Percentiles rank a stretch among this genome's conserved stretches.
These are phyloP conservation scores for Porites lutea DNA, from an alignment of 64 coral and sea anemone genomes.

Conservation along the genomic window DNA sequence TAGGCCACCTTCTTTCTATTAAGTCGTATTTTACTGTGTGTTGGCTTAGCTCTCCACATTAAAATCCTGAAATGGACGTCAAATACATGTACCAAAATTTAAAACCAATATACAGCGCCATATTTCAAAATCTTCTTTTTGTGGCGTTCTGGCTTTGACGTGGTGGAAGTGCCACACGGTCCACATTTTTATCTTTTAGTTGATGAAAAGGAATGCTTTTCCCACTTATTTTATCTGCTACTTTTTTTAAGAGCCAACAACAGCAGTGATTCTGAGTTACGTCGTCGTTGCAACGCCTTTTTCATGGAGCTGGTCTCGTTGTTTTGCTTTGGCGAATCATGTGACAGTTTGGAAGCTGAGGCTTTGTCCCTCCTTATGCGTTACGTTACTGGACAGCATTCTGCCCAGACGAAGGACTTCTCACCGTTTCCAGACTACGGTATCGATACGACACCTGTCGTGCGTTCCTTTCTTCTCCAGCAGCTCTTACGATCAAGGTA, in stretches of 20 bases:
- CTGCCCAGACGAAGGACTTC: slow-evolving; percentile 68
- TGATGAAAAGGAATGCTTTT: no score
- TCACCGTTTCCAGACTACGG: slow-evolving; percentile 78
- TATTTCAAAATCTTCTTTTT: no score
- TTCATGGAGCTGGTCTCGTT: slow-evolving; percentile 89
- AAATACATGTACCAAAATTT: no score
- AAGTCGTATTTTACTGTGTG: no score
- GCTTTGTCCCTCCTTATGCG: slow-evolving; percentile 41
- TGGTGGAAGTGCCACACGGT: no score
- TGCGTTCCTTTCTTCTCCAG: slow-evolving; percentile 77
- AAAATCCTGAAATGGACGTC: no score
- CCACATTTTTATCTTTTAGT: no score
- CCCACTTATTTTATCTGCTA: neutral
- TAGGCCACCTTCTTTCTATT: no score
- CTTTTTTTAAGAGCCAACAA: neutral
- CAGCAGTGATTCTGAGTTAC: neutral
- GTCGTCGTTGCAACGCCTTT: slow-evolving; percentile 68
- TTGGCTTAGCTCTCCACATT: no score
- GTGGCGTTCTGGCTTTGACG: no score
- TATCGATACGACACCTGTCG: slow-evolving; percentile 77
- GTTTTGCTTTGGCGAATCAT: slow-evolving; percentile 84
- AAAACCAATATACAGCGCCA: no score
- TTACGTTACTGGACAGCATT: slow-evolving; percentile 41
- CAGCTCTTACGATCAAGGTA: slow-evolving; percentile 73
- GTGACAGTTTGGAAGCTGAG: slow-evolving; percentile 37